phyloP scores from a whole-genome alignment of 2,797 vertebrate genomes.

The Chaunax sp. region DNA sequence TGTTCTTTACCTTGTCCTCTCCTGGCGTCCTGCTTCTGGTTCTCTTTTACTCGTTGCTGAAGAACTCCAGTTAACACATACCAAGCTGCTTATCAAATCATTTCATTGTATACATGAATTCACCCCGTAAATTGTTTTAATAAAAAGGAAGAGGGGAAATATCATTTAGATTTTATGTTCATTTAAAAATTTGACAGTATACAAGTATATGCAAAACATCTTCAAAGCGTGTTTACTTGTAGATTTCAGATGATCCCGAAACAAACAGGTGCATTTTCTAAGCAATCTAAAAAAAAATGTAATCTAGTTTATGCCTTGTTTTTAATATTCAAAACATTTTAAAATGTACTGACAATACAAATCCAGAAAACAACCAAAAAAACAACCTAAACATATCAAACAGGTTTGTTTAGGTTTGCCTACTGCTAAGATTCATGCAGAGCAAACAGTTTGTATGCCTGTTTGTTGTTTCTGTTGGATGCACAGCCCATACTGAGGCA shows the following conservation, averaged over 20 bases:
- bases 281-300: slow-evolving; percentile 10
- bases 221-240: slow-evolving; percentile 37
- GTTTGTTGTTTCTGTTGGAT: slow-evolving; percentile 26
- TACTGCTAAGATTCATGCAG: slow-evolving; percentile 15
- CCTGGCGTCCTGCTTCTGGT: slow-evolving; percentile 23
- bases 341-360: slow-evolving; percentile 13
- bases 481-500: slow-evolving; percentile 29
- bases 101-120: slow-evolving; percentile 32
- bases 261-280: slow-evolving; percentile 23
- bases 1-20: slow-evolving; percentile 33
- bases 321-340: slow-evolving; percentile 5
- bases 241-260: slow-evolving; percentile 34
- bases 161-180: slow-evolving; percentile 36
- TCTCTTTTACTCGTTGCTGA: slow-evolving; percentile 15
- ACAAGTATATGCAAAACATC: slow-evolving; percentile 32
- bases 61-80: slow-evolving; percentile 46
- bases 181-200: slow-evolving; percentile 31
- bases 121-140: slow-evolving; percentile 35
- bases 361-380: slow-evolving; percentile 23
- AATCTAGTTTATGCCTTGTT: slow-evolving; percentile 20
- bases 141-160: slow-evolving; percentile 22
- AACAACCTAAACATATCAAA: neutral
- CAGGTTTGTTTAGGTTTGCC: slow-evolving; percentile 9
- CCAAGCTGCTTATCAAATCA: slow-evolving; percentile 57
- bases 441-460: slow-evolving; percentile 17